phyloP scores from a whole-genome alignment of 2,113 vertebrate species.

The Dromas ardeola region DNA sequence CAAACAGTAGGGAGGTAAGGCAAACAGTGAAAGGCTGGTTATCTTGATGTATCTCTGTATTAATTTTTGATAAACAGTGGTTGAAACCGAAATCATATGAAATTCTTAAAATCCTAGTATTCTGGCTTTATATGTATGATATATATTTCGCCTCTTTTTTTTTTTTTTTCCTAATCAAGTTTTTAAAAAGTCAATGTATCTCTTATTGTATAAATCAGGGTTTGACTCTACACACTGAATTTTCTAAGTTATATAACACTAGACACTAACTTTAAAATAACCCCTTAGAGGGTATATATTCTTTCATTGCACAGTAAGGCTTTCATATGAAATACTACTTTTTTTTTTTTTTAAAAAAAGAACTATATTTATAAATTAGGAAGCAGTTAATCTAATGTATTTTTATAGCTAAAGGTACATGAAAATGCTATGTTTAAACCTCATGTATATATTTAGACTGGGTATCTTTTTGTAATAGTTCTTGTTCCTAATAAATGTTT shows the following conservation, averaged over 20 bases:
- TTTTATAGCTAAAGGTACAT: slow-evolving; percentile 80
- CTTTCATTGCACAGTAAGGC: slow-evolving; percentile 73
- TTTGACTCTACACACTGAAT: slow-evolving; percentile 76
- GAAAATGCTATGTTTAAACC: slow-evolving; percentile 75
- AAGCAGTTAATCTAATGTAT: slow-evolving; percentile 79
- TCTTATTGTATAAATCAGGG: slow-evolving; percentile 62
- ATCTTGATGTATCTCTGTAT: background rate
- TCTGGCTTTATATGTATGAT: slow-evolving; percentile 21
- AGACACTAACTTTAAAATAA: slow-evolving; percentile 68
- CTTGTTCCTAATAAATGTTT: slow-evolving; percentile 71
- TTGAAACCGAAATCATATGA: slow-evolving; percentile 9
- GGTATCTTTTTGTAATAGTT: slow-evolving; percentile 72
- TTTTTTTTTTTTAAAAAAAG: slow-evolving; percentile 12
- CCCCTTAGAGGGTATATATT: slow-evolving; percentile 57
- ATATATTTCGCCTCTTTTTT: background rate
- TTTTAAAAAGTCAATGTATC: slow-evolving; percentile 13
- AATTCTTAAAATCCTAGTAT: slow-evolving; percentile 26
- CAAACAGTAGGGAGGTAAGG: background rate
- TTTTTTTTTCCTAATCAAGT: background rate
- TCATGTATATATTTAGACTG: slow-evolving; percentile 80
- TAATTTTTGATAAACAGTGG: background rate
- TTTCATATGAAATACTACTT: slow-evolving; percentile 76
- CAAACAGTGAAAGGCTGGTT: slow-evolving; percentile 9
- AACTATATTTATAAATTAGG: slow-evolving; percentile 82
- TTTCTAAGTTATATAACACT: slow-evolving; percentile 69